Conservation (phyloP, 2,888 invertebrate genomes). For the Drosophila putrida region DNA sequence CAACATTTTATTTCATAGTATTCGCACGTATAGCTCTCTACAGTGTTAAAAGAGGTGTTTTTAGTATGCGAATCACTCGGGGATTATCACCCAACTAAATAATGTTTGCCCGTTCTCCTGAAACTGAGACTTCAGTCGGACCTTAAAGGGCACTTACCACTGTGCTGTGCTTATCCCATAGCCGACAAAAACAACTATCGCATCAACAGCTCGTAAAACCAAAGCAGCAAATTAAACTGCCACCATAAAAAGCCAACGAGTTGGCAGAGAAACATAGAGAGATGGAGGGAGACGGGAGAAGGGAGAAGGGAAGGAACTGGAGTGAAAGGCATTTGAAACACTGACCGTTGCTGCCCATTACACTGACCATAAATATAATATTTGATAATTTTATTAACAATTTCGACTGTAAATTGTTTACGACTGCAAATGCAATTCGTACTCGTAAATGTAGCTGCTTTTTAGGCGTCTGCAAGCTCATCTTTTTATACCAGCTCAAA, state of each 20-base stretch:
- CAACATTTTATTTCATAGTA: constrained; percentile 28
- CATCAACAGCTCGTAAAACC: constrained; percentile 79
- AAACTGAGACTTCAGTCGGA: constrained; percentile 4
- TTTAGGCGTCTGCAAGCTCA: constrained; percentile 69
- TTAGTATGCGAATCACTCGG: constrained; percentile 46
- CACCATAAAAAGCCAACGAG: constrained; percentile 65
- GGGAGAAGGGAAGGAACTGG: background rate
- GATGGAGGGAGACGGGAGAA: background rate
- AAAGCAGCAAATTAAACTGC: constrained; percentile 78
- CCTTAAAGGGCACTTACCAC: constrained; percentile 41
- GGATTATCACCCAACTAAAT: constrained; percentile 42
- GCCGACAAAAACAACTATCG: constrained; percentile 54
- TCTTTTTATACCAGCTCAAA: constrained; percentile 59
- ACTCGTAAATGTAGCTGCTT: constrained; percentile 41
- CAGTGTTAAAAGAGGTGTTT: constrained; percentile 47
- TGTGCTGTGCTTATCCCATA: constrained; percentile 40
- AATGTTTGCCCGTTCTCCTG: background rate
- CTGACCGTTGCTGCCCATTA: constrained; percentile 57
- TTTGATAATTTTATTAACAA: constrained; percentile 82
- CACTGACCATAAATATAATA: constrained; percentile 78
- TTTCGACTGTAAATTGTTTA: constrained; percentile 79
- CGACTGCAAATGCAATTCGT: constrained; percentile 56
- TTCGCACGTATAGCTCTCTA: constrained; percentile 44
- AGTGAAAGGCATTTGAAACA: background rate
- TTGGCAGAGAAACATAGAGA: constrained; percentile 1